phyloP scores from a whole-genome alignment of 2,797 vertebrate genomes.

The Micrastur ruficollis region DNA sequence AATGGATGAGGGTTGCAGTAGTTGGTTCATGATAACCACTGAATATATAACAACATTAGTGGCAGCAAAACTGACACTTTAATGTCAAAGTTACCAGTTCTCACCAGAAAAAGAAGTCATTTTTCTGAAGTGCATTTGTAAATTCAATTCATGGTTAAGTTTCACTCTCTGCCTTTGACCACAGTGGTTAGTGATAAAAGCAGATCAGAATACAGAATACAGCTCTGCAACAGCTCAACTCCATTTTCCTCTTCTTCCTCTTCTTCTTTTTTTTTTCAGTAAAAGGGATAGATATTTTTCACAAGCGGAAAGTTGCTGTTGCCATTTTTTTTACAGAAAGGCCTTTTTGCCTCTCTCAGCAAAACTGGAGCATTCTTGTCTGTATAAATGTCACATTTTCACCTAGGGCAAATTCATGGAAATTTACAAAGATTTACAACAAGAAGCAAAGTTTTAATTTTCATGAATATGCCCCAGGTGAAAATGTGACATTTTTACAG shows the following conservation, averaged over 20 bases:
- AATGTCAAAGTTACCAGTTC: not conserved
- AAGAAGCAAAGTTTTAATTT: conserved; percentile 59
- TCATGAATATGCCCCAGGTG: conserved; percentile 49
- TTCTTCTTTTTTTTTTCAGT: not conserved
- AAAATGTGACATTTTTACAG: conserved; percentile 49
- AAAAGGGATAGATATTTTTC: not conserved
- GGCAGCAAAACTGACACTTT: not conserved
- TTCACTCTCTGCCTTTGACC: not conserved
- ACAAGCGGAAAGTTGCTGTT: not conserved
- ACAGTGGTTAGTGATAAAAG: not conserved
- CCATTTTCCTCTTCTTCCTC: not conserved
- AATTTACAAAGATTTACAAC: conserved; percentile 61
- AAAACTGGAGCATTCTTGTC: conserved; percentile 34
- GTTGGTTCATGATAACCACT: not conserved
- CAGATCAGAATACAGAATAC: not conserved
- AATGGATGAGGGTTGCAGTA: not conserved
- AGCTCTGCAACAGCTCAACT: not conserved
- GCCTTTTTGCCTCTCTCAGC: conserved; percentile 44
- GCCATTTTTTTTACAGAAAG: not conserved
- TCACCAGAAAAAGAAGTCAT: not conserved
- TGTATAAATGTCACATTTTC: conserved; percentile 55
- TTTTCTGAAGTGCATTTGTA: not conserved
- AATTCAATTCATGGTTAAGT: not conserved
- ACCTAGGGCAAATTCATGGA: conserved; percentile 47
- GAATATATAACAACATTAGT: not conserved